These are phyloP conservation scores for Poecilia picta DNA, from an alignment of 2,797 vertebrate genomes.

Conservation along the genomic window DNA sequence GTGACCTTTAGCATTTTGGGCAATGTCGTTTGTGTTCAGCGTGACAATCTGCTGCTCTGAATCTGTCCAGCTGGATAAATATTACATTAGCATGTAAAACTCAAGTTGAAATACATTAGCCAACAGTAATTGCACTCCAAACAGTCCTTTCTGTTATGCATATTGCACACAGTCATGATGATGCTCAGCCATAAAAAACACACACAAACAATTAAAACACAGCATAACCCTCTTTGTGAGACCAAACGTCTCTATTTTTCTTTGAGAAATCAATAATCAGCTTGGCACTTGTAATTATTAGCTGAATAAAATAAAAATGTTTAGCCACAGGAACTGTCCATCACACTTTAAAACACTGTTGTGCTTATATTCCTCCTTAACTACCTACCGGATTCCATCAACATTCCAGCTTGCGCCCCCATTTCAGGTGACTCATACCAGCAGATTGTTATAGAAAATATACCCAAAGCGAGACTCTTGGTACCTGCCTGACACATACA, in stretches of 20 bases:
- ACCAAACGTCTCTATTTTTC: slow-evolving; percentile 46
- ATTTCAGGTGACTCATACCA: slow-evolving; percentile 2
- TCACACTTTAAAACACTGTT: not conserved
- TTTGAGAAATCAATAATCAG: slow-evolving; percentile 48
- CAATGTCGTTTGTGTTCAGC: not conserved
- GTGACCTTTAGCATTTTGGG: not conserved
- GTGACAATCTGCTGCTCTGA: not conserved
- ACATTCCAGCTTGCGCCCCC: too few relatives aligned
- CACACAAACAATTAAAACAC: not conserved
- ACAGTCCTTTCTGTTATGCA: not conserved
- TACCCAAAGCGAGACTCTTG: not conserved
- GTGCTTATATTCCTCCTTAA: not conserved
- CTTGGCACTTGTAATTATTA: not conserved
- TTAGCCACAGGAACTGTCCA: not conserved
- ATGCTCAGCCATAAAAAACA: not conserved
- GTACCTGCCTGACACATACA: not conserved
- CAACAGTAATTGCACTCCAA: not conserved
- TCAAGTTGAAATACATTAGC: not conserved
- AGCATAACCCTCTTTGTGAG: slow-evolving; percentile 2
- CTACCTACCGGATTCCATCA: not conserved
- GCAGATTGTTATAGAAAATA: not conserved
- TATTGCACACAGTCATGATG: not conserved
- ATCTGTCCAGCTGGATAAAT: not conserved
- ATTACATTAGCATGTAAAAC: not conserved
- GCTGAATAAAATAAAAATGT: slow-evolving; percentile 7